A percentile compares a stretch with the other conserved stretches of the same genome.
These are phyloP conservation scores for Scaptomyza reducta DNA, from an alignment of 2,888 invertebrate species.

Conservation along the genomic window DNA sequence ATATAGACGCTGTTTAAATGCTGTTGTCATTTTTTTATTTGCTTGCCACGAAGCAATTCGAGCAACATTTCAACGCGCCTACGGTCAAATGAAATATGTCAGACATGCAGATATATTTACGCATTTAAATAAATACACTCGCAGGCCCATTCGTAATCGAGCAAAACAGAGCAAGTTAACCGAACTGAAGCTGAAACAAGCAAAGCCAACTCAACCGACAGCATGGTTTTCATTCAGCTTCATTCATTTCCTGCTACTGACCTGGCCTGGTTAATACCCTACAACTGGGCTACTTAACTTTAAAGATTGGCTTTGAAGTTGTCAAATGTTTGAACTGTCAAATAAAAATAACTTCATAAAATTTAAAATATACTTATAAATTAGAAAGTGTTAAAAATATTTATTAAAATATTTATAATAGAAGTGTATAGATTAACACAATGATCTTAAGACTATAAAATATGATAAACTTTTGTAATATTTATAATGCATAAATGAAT, in stretches of 20 bases:
- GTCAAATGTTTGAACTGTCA: neutral
- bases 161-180: conserved; percentile 53
- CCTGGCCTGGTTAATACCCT: conserved; percentile 59
- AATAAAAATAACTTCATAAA: too few relatives aligned
- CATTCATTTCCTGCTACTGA: conserved; percentile 69
- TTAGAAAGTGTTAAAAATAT: too few relatives aligned
- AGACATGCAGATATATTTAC: conserved; percentile 71
- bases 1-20: conserved; percentile 21
- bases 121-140: conserved; percentile 71
- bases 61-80: conserved; percentile 73
- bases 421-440: too few relatives aligned
- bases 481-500: too few relatives aligned
- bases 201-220: conserved; percentile 47
- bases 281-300: conserved; percentile 1
- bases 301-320: neutral
- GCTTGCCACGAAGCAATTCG: conserved; percentile 47
- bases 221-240: conserved; percentile 67
- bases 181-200: conserved; percentile 13
- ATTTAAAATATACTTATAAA: neutral
- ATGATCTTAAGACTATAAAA: too few relatives aligned
- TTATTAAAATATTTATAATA: too few relatives aligned
- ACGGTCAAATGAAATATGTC: conserved; percentile 71
- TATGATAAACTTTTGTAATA: too few relatives aligned
- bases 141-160: conserved; percentile 50
- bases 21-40: conserved; percentile 49